A percentile compares a stretch with the other conserved stretches of the same genome.
phyloP scores from a whole-genome alignment of 2,888 invertebrate species.

The Margaritifera margaritifera region DNA sequence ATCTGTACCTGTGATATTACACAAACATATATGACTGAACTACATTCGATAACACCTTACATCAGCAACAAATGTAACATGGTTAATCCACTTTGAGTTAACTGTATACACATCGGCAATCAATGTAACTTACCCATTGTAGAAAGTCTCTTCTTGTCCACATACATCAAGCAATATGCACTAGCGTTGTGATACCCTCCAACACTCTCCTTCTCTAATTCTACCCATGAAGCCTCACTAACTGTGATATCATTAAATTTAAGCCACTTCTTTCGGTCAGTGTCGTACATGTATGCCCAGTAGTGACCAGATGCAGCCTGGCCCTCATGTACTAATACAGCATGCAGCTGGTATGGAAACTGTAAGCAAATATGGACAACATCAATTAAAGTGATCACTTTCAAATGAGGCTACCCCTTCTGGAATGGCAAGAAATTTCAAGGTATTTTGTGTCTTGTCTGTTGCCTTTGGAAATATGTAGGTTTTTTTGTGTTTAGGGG shows the following conservation, averaged over 20 bases:
- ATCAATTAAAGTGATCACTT: background rate
- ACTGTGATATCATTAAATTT: constrained; percentile 75
- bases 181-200: constrained; percentile 74
- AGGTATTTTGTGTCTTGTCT: background rate
- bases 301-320: constrained; percentile 75
- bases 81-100: too few relatives aligned
- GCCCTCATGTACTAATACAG: constrained; percentile 75
- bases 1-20: too few relatives aligned
- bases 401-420: background rate
- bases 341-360: constrained; percentile 73
- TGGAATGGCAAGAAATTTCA: background rate
- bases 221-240: constrained; percentile 73
- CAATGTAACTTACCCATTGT: constrained; percentile 26
- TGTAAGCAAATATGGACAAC: constrained; percentile 36
- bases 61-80: too few relatives aligned
- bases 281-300: constrained; percentile 74
- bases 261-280: constrained; percentile 68
- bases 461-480: too few relatives aligned
- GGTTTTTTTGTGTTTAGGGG: too few relatives aligned
- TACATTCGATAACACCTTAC: too few relatives aligned
- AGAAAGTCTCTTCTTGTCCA: constrained; percentile 60
- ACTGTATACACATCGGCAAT: too few relatives aligned
- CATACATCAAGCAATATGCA: constrained; percentile 75
- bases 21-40: too few relatives aligned
- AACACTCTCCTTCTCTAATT: constrained; percentile 73